Conservation (phyloP, 2,797 vertebrate genomes). For the Cyclopterus lumpus region DNA sequence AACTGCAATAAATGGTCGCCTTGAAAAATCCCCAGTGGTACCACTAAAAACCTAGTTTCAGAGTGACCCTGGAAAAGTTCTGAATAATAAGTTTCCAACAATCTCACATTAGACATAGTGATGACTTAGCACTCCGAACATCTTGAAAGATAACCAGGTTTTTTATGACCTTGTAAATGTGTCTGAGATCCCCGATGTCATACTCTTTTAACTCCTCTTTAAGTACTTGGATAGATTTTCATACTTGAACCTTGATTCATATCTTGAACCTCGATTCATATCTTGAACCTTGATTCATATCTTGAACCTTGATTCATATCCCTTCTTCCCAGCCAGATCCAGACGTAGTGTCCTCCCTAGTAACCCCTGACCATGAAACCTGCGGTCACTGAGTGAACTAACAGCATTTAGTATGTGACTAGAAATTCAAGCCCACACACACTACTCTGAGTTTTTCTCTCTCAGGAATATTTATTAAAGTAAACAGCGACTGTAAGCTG, state of each 20-base stretch:
- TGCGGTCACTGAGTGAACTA: conserved; percentile 42
- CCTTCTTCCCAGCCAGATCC: conserved; percentile 5
- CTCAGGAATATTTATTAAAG: conserved; percentile 17
- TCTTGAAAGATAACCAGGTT: neutral
- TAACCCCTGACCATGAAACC: conserved; percentile 46
- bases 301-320: conserved; percentile 34
- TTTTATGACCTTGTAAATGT: conserved; percentile 10
- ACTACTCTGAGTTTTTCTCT: conserved; percentile 14
- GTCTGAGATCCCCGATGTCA: conserved; percentile 22
- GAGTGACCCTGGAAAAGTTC: neutral
- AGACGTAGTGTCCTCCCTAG: conserved; percentile 7
- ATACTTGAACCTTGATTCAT: conserved; percentile 31
- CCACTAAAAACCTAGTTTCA: neutral
- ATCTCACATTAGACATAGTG: neutral
- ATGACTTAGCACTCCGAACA: neutral
- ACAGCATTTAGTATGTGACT: conserved; percentile 39
- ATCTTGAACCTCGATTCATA: conserved; percentile 36
- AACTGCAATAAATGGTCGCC: neutral
- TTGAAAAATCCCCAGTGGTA: neutral
- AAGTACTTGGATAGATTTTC: conserved; percentile 35
- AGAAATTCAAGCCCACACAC: conserved; percentile 41
- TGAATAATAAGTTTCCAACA: neutral
- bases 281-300: conserved; percentile 36
- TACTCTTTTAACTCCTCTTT: conserved; percentile 1
- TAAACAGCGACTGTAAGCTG: conserved; percentile 24